Evolutionary conservation across 2,797 vertebrate species (phyloP), one percentile per base, ranked within the genome.

Genomic region (Nothura maculosa): DNA sequence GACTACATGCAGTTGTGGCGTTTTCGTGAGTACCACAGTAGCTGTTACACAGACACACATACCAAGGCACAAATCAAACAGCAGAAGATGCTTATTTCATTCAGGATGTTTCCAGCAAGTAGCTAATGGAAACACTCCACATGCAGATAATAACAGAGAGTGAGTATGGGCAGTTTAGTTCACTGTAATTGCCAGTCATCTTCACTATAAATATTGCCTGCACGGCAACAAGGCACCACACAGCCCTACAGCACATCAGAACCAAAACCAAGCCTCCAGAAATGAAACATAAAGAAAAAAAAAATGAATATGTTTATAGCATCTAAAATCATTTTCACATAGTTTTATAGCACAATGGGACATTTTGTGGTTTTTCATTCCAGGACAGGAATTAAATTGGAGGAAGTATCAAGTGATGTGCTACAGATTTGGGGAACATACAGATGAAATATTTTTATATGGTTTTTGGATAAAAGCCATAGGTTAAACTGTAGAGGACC

Each of bases 41-140:
- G 94, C 43, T 67, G 68, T 54, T 92, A 92, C 24, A 75, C 48
- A 55, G n/a, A 52, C 3, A 50, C 5, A 40, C 8, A 28, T 9
- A 60, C 18, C 27, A 4, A 83, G 54, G 42, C 54, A 93, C 64
- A 93, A 95, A 96, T 93, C 83, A 95, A 91, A 94, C n/a, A 83
- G 28, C 68, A 84, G 76, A 93, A 95, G 82, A 81, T 81, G 22
- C n/a, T 92, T 95, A 74, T 96, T 96, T 95, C 83, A 91, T 52
- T 92, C 73, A 90, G 58, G 66, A 89, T 95, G 42, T 94, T 96
- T 95, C 48, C 74, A 93, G 83, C 6, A 8, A 38, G 30, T 58
- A 92, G 76, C 34, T 93, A 95, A 96, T 77, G 73, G 97, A 96
- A 95, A 96, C 42, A 93, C n/a, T 89, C 83, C 95, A 88, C 38